phyloP scores from a whole-genome alignment of 2,888 invertebrate genomes.

The Branchellion lobata region DNA sequence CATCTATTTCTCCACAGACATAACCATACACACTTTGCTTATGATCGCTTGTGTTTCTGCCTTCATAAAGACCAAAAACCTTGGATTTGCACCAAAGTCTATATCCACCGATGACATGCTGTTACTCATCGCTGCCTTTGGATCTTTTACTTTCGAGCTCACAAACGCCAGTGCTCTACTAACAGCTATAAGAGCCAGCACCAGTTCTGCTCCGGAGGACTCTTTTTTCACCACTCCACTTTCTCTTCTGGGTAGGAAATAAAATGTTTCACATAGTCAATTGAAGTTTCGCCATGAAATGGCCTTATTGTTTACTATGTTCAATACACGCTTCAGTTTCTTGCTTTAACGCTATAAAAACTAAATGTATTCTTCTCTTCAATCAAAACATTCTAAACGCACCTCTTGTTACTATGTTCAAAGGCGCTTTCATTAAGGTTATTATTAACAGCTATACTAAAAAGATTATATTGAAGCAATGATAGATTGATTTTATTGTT shows the following conservation, averaged over 20 bases:
- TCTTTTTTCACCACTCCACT: not conserved
- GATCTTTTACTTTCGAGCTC: constrained; percentile 72
- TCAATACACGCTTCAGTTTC: too few species aligned
- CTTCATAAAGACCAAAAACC: constrained; percentile 50
- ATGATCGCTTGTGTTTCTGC: constrained; percentile 56
- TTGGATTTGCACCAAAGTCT: constrained; percentile 49
- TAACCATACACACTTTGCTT: constrained; percentile 53
- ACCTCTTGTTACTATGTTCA: too few species aligned
- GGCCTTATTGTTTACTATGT: too few species aligned
- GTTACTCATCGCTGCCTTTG: constrained; percentile 86
- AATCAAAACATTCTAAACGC: too few species aligned
- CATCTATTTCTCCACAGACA: constrained; percentile 57
- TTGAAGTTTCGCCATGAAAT: too few species aligned
- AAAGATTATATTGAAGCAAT: too few species aligned
- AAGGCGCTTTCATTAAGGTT: too few species aligned
- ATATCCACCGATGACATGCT: constrained; percentile 69
- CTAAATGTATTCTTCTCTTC: too few species aligned
- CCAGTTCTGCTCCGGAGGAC: not conserved
- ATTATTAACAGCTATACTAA: too few species aligned
- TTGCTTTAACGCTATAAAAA: too few species aligned
- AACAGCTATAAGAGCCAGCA: constrained; percentile 45
- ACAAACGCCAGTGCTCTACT: constrained; percentile 54
- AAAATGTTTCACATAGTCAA: too few species aligned
- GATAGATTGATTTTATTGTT: too few species aligned
- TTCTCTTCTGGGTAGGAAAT: not conserved